A percentile compares a stretch with the other conserved stretches of the same genome.
phyloP scores from a whole-genome alignment of 2,113 vertebrate species.

The Poeciliopsis occidentalis region DNA sequence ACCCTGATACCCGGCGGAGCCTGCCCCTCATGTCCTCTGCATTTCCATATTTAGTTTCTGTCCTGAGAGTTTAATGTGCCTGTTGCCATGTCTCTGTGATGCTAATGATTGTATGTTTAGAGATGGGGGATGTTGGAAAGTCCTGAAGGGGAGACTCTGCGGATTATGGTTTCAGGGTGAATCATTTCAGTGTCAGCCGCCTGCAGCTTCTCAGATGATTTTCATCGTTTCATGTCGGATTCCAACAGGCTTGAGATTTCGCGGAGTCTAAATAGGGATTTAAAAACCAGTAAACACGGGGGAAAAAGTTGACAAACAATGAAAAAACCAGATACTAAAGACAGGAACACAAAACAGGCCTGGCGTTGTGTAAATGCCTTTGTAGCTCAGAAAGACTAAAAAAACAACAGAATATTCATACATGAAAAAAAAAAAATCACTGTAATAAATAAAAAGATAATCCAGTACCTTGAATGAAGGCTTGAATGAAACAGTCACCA shows the following conservation, averaged over 20 bases:
- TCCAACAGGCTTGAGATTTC: background rate
- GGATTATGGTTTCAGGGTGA: background rate
- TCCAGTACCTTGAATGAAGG: background rate
- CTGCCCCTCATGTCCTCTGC: background rate
- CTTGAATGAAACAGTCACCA: constrained; percentile 24
- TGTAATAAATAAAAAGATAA: background rate
- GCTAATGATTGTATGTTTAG: constrained; percentile 12
- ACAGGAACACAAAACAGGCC: background rate
- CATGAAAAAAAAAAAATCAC: background rate
- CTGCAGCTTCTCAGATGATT: background rate
- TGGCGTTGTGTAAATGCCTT: background rate
- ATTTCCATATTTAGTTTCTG: constrained; percentile 44
- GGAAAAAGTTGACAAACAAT: background rate
- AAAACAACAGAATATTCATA: background rate
- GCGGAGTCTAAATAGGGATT: background rate
- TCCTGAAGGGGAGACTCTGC: background rate
- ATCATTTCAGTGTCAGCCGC: background rate
- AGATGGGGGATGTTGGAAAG: background rate
- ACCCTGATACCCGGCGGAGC: constrained; percentile 64
- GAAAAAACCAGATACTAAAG: background rate
- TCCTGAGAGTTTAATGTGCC: background rate
- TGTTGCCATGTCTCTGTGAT: constrained; percentile 13
- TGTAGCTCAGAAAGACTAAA: background rate
- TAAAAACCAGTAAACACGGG: background rate
- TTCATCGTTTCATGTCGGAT: background rate